Percentiles rank a stretch among this genome's conserved stretches.
Evolutionary conservation across 2,888 invertebrate genomes (phyloP).

Genomic region (Platynereis dumerilii): DNA sequence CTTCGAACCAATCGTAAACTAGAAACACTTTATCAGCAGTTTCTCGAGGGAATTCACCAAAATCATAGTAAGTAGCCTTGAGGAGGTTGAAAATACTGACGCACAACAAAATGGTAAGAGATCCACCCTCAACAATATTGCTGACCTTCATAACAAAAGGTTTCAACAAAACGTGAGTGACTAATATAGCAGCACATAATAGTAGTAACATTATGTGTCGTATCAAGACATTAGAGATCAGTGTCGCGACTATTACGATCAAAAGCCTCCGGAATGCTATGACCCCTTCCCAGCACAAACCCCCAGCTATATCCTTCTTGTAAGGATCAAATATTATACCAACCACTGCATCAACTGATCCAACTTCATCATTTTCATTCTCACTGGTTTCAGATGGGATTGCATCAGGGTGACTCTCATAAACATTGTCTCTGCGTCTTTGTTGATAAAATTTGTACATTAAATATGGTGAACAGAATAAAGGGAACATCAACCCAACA

Average conservation of each 20-base stretch:
- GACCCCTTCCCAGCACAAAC: conserved; percentile 34
- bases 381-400: background rate
- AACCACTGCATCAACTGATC: conserved; percentile 16
- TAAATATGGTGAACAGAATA: conserved; percentile 1
- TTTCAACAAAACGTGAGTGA: conserved; percentile 13
- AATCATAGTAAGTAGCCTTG: conserved; percentile 26
- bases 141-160: conserved; percentile 25
- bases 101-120: conserved; percentile 25
- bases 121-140: conserved; percentile 27
- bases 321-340: conserved; percentile 28
- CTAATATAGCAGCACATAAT: conserved; percentile 13
- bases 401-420: background rate
- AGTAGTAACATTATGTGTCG: conserved; percentile 9
- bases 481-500: conserved; percentile 11
- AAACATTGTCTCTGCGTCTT: background rate
- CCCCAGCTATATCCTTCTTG: conserved; percentile 18
- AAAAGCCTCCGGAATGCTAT: conserved; percentile 29
- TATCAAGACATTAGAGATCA: conserved; percentile 11
- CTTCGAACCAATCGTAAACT: conserved; percentile 33
- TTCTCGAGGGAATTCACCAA: conserved; percentile 13
- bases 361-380: background rate
- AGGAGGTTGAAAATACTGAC: conserved; percentile 29
- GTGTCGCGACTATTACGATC: conserved; percentile 12
- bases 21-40: conserved; percentile 21
- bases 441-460: background rate